Percentiles rank a stretch among this genome's conserved stretches.
Conservation (phyloP, 2,113 vertebrate species). For the Muntiacus reevesi region DNA sequence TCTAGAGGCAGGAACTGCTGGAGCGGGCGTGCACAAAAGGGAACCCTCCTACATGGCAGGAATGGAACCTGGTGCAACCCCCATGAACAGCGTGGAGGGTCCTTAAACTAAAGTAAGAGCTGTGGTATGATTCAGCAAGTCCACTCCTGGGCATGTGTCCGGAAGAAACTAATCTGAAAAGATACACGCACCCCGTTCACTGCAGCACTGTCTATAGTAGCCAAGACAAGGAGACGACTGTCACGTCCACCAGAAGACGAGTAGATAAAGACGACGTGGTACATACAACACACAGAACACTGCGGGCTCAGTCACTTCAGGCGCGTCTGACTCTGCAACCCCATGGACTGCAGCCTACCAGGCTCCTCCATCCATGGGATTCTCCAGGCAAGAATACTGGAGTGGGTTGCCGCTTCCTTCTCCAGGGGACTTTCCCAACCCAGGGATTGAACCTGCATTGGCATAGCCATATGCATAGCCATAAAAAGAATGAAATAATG, state of each 20-base stretch:
- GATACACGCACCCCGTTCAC: not conserved
- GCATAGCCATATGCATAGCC: not conserved
- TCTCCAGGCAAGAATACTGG: not conserved
- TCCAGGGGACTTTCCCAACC: not conserved
- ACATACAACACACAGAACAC: not conserved
- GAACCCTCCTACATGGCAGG: not conserved
- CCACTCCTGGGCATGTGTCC: not conserved
- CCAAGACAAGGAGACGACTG: not conserved
- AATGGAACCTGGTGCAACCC: not conserved
- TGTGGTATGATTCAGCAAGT: not conserved
- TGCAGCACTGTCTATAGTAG: not conserved
- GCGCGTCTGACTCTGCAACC: fast-evolving
- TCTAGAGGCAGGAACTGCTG: not conserved
- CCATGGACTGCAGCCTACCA: not conserved
- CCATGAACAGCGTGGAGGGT: not conserved
- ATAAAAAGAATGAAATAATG: fast-evolving
- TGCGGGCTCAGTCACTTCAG: not conserved
- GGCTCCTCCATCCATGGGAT: not conserved
- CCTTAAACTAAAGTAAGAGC: not conserved
- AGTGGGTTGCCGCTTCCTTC: not conserved
- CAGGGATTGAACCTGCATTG: not conserved
- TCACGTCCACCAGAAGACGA: fast-evolving
- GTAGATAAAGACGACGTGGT: fast-evolving
- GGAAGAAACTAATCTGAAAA: not conserved
- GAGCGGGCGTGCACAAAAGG: not conserved